phyloP scores from a whole-genome alignment of 1,140 invertebrate genomes.

The Brachionus koreanus region DNA sequence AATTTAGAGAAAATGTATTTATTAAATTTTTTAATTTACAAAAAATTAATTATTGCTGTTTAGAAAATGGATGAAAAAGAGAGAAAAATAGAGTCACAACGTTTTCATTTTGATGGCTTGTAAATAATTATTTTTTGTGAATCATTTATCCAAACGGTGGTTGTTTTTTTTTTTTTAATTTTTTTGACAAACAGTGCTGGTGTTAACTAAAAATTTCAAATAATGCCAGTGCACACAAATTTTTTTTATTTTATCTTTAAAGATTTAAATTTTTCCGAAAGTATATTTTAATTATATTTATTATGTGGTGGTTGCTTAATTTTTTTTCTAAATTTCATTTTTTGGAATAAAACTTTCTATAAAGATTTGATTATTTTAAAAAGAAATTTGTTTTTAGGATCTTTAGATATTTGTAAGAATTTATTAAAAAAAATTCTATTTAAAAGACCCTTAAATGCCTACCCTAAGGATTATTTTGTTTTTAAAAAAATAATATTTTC shows the following conservation, averaged over 20 bases:
- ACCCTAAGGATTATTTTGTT: no score
- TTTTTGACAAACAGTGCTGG: not conserved
- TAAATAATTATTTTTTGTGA: conserved; percentile 49
- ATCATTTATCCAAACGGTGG: not conserved
- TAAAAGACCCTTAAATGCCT: no score
- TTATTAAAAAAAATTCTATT: no score
- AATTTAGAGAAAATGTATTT: conserved; percentile 78
- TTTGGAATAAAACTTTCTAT: not conserved
- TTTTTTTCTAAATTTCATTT: not conserved
- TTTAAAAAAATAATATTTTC: no score
- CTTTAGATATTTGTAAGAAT: no score
- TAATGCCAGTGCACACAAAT: not conserved
- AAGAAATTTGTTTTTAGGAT: no score
- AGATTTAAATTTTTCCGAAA: not conserved
- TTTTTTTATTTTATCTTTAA: not conserved
- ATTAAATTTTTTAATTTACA: not conserved
- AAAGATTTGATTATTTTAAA: not conserved
- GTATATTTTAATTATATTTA: not conserved
- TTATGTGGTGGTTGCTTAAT: not conserved
- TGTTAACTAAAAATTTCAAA: not conserved
- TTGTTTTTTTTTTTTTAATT: not conserved
- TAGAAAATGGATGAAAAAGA: conserved; percentile 79
- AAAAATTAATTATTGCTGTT: conserved; percentile 46
- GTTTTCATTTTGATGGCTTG: conserved; percentile 73
- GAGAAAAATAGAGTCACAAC: conserved; percentile 76